These are phyloP conservation scores for Mesoclemmys tuberculata DNA, from an alignment of 2,113 vertebrate species.

Conservation along the genomic window DNA sequence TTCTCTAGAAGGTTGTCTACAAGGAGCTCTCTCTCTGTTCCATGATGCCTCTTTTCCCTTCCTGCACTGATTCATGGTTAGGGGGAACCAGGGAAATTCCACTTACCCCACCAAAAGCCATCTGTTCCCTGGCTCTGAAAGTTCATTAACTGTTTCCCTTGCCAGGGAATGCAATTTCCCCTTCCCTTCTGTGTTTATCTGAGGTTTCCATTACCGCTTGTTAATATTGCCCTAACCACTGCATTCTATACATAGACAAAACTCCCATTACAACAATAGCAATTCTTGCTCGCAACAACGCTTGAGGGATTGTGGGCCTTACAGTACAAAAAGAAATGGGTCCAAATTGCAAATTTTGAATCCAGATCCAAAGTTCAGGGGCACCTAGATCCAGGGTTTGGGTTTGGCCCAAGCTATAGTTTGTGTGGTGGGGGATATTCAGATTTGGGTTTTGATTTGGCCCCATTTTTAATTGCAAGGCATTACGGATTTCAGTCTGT, in stretches of 20 bases:
- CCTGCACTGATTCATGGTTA: neutral
- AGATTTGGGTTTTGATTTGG: neutral
- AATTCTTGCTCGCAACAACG: neutral
- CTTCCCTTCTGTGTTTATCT: neutral
- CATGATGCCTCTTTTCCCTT: slow-evolving; percentile 8
- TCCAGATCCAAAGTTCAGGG: slow-evolving; percentile 1
- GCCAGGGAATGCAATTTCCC: neutral
- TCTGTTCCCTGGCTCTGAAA: slow-evolving; percentile 9
- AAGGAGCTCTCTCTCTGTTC: slow-evolving; percentile 4
- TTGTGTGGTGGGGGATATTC: neutral
- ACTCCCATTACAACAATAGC: neutral
- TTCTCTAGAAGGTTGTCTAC: slow-evolving; percentile 46
- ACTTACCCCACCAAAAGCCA: slow-evolving; percentile 43
- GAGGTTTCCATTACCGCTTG: neutral
- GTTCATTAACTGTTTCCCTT: slow-evolving; percentile 11
- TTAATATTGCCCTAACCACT: slow-evolving; percentile 44
- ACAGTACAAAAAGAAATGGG: neutral
- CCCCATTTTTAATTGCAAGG: neutral
- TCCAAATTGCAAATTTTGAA: neutral
- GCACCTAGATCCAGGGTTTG: neutral
- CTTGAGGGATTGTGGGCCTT: neutral
- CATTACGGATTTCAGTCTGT: neutral
- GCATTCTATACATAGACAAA: slow-evolving; percentile 54
- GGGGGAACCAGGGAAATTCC: neutral
- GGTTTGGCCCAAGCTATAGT: neutral